phyloP scores from a whole-genome alignment of 2,888 invertebrate genomes.

The Ceramica pisi region DNA sequence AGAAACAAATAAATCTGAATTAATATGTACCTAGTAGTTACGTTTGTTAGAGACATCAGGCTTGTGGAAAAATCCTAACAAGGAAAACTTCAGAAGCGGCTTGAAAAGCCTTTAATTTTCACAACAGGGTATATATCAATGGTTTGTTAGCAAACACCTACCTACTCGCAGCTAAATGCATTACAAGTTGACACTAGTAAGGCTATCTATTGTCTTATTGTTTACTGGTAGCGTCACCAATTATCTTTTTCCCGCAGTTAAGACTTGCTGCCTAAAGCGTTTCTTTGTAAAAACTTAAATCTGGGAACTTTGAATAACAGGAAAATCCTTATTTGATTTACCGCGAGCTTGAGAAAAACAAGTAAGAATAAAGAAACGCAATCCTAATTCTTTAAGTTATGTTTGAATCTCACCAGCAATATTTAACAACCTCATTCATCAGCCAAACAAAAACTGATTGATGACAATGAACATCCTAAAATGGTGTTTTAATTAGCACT shows the following conservation, averaged over 20 bases:
- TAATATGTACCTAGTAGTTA: background rate
- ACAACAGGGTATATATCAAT: background rate
- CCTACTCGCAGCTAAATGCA: conserved; percentile 2
- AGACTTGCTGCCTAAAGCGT: conserved; percentile 23
- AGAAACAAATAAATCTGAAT: conserved; percentile 24
- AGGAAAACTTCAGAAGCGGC: background rate
- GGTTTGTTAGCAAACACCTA: background rate
- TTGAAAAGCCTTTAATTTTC: background rate
- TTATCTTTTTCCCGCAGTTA: conserved; percentile 61
- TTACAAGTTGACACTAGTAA: conserved; percentile 54
- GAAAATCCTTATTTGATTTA: conserved; percentile 39
- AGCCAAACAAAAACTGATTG: conserved; percentile 17
- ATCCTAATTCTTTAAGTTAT: background rate
- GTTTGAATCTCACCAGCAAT: background rate
- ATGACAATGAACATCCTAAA: conserved; percentile 23
- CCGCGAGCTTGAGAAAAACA: conserved; percentile 3
- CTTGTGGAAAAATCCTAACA: background rate
- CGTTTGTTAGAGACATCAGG: background rate
- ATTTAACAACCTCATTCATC: background rate
- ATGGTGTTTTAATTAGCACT: conserved; percentile 23
- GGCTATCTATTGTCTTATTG: conserved; percentile 56
- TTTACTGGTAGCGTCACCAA: conserved; percentile 47
- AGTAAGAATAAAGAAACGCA: background rate
- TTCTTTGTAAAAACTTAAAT: conserved; percentile 52
- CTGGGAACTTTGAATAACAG: conserved; percentile 48